Percentiles rank a stretch among this genome's conserved stretches.
phyloP scores from a whole-genome alignment of 2,888 invertebrate species.

The Cetonia aurata region DNA sequence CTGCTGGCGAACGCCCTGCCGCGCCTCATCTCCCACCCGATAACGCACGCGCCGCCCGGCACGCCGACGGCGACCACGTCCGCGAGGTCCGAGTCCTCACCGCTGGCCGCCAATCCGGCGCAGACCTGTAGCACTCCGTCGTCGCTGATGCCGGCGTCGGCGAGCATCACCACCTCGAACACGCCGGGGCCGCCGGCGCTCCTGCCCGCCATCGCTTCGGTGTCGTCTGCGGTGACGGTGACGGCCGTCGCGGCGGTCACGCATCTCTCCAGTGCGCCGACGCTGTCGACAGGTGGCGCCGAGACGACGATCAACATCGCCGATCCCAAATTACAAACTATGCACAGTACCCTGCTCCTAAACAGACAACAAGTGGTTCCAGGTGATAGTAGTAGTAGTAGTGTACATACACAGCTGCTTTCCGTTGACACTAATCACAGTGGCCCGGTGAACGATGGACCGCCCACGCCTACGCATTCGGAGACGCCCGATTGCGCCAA shows the following conservation, averaged over 20 bases:
- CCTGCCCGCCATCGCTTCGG: slow-evolving; percentile 4
- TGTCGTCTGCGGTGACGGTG: slow-evolving; percentile 17
- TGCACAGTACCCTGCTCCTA: slow-evolving; percentile 51
- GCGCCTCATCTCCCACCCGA: slow-evolving; percentile 72
- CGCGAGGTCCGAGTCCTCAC: slow-evolving; percentile 59
- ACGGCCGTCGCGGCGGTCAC: slow-evolving; percentile 11
- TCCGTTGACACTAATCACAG: slow-evolving; percentile 67
- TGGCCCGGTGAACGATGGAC: slow-evolving; percentile 70
- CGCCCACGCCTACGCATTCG: slow-evolving; percentile 84
- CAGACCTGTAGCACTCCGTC: slow-evolving; percentile 50
- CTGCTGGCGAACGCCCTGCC: slow-evolving; percentile 77
- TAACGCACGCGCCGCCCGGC: slow-evolving; percentile 56
- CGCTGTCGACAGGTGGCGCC: slow-evolving; percentile 57
- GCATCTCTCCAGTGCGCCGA: slow-evolving; percentile 37
- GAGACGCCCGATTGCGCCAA: slow-evolving; percentile 77
- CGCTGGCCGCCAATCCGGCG: slow-evolving; percentile 51
- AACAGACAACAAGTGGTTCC: slow-evolving; percentile 50
- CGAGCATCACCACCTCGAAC: slow-evolving; percentile 66
- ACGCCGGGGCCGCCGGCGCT: slow-evolving; percentile 60
- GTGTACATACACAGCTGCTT: slow-evolving; percentile 64
- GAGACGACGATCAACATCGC: slow-evolving; percentile 48
- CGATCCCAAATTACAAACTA: slow-evolving; percentile 58
- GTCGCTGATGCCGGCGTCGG: slow-evolving; percentile 61
- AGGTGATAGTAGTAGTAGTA: slow-evolving; percentile 59
- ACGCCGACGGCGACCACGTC: slow-evolving; percentile 60